phyloP scores from a whole-genome alignment of 2,113 vertebrate genomes.

The Odontesthes bonariensis region DNA sequence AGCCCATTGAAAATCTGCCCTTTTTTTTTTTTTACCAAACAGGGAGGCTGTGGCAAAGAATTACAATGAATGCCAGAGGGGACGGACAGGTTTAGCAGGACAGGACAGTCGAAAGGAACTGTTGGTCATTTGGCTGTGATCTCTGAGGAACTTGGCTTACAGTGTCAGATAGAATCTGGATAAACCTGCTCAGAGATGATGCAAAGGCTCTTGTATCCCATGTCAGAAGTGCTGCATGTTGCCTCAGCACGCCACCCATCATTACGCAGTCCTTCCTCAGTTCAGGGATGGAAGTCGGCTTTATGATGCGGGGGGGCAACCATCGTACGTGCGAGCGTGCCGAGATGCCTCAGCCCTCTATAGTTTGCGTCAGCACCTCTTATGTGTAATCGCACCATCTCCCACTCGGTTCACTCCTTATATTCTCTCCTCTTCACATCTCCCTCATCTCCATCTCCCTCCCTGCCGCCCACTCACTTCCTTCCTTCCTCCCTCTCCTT shows the following conservation, averaged over 20 bases:
- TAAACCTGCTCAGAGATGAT: not conserved
- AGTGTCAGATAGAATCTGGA: not conserved
- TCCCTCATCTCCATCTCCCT: slow-evolving; percentile 71
- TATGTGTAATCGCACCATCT: slow-evolving; percentile 76
- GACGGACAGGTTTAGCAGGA: slow-evolving; percentile 5
- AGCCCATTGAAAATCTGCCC: slow-evolving; percentile 66
- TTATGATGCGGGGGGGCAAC: slow-evolving; percentile 33
- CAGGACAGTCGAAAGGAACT: slow-evolving; percentile 10
- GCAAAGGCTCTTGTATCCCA: not conserved
- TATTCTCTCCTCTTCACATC: slow-evolving; percentile 75
- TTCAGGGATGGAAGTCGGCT: slow-evolving; percentile 19
- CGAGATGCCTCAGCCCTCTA: slow-evolving; percentile 53
- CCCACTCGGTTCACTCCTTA: slow-evolving; percentile 76
- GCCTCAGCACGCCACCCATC: slow-evolving; percentile 2
- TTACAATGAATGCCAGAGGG: slow-evolving; percentile 37
- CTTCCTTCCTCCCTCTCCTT: slow-evolving; percentile 24
- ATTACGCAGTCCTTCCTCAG: slow-evolving; percentile 46
- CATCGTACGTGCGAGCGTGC: slow-evolving; percentile 40
- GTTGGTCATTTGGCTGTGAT: not conserved
- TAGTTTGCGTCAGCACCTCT: slow-evolving; percentile 75
- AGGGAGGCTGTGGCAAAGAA: slow-evolving; percentile 44
- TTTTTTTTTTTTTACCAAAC: slow-evolving; percentile 79
- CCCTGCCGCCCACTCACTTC: slow-evolving; percentile 55
- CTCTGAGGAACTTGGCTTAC: not conserved
- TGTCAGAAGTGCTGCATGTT: slow-evolving; percentile 25